A percentile compares a stretch with the other conserved stretches of the same genome.
These are phyloP conservation scores for Spodoptera frugiperda DNA, from an alignment of 1,140 invertebrate species.

Conservation along the genomic window DNA sequence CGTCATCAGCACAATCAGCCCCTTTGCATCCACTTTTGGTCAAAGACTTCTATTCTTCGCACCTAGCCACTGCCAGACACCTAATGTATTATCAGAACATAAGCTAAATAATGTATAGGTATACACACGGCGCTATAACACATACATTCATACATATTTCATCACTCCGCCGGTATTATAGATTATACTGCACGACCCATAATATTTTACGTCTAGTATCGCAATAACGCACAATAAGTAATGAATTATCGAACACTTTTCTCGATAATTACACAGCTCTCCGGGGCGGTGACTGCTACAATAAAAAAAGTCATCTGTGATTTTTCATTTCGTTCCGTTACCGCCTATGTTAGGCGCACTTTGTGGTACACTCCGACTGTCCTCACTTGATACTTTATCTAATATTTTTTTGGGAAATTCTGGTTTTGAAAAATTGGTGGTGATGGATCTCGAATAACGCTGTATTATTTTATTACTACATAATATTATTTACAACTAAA, in stretches of 20 bases:
- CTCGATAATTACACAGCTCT: conserved; percentile 60
- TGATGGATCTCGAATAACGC: too few species aligned
- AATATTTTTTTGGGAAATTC: conserved; percentile 10
- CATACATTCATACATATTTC: not conserved
- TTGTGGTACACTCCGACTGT: conserved; percentile 47
- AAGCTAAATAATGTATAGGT: too few species aligned
- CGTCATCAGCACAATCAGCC: too few species aligned
- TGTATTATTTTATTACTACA: too few species aligned
- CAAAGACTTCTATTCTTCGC: too few species aligned
- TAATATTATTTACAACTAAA: too few species aligned
- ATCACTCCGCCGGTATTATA: not conserved
- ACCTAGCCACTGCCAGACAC: too few species aligned
- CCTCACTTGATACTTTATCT: conserved; percentile 54
- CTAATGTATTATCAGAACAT: too few species aligned
- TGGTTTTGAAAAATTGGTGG: not conserved
- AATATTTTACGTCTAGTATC: not conserved
- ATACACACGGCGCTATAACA: not conserved
- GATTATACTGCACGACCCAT: too few species aligned
- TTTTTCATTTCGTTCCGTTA: conserved; percentile 74
- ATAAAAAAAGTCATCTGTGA: conserved; percentile 78
- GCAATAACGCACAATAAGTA: conserved; percentile 34
- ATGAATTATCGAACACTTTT: conserved; percentile 58
- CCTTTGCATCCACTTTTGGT: too few species aligned
- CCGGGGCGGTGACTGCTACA: conserved; percentile 67
- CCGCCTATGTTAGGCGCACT: conserved; percentile 66